Base-by-base conservation (phyloP, 2,888 invertebrate species). In the Geotrupes spiniger region DNA sequence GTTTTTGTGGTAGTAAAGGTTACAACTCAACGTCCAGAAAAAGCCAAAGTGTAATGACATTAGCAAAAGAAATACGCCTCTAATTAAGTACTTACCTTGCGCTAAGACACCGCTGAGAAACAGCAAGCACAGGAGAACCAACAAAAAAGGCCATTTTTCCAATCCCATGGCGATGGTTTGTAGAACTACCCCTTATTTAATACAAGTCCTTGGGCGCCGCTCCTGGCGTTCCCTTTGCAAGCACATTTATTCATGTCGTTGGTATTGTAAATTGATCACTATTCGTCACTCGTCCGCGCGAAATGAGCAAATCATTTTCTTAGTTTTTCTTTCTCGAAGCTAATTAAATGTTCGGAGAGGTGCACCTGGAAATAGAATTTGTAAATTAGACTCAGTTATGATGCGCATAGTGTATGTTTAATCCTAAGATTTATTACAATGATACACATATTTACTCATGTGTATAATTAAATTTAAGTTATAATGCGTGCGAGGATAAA, bases 71-170 rank as follows among this genome's bases (percentile, higher is more conserved):
- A 12, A 16, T 28, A 12, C 25, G 29, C n/a, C n/a, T n/a, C n/a
- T n/a, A n/a, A 43, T 41, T 36, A 37, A 46, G 5, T 33, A 60
- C 65, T 63, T 56, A 68, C 68, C 68, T 67, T 66, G 65, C 36
- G 65, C 56, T 11, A 51, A 55, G 31, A 55, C 52, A 41, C 52
- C 50, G 44, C 59, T 53, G 42, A 61, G 52, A 40, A 62, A 48
- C 44, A 58, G 56, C 42, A 63, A 41, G 38, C 58, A 55, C 28
- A 64, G 54, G 53, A 65, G 50, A 51, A 62, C 59, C 47, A 65
- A 52, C 51, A 64, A 53, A 50, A 66, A 52, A 26, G 59, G 63
- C 64, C 66, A 66, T 65, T 63, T 66, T 54, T 63, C 61, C 57
- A 63, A 47, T 62, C 63, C 66, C 66, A 67, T 65, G 57, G 52